A percentile compares a stretch with the other conserved stretches of the same genome.
These are phyloP conservation scores for Protaetia brevitarsis DNA, from an alignment of 1,140 invertebrate genomes.

Conservation along the genomic window DNA sequence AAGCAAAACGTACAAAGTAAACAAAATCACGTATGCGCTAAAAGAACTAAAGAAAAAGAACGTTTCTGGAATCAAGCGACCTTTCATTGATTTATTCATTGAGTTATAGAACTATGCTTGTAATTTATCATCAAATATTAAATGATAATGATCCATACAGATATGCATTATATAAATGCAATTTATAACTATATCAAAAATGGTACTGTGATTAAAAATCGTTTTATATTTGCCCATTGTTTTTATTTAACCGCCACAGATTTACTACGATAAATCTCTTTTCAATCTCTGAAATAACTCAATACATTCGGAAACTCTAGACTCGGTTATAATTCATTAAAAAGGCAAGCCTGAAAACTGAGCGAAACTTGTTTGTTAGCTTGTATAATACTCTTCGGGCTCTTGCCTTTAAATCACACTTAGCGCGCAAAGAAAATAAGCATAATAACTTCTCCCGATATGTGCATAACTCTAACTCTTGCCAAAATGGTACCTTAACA, in stretches of 20 bases:
- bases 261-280: constrained; percentile 2
- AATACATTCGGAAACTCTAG: constrained; percentile 10
- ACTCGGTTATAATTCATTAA: constrained; percentile 20
- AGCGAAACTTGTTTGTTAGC: constrained; percentile 18
- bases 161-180: too few species aligned
- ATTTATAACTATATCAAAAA: too few species aligned
- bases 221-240: not conserved
- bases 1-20: too few species aligned
- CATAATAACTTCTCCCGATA: constrained; percentile 30
- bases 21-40: too few species aligned
- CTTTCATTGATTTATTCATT: too few species aligned
- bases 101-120: too few species aligned
- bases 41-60: too few species aligned
- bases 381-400: constrained; percentile 18
- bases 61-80: too few species aligned
- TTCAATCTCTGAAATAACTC: constrained; percentile 14
- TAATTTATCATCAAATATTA: too few species aligned
- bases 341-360: not conserved
- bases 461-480: constrained; percentile 30
- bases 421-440: constrained; percentile 21
- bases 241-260: constrained; percentile 5
- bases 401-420: constrained; percentile 27
- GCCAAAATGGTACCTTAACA: constrained; percentile 31
- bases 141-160: too few species aligned
- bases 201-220: not conserved